A percentile compares a stretch with the other conserved stretches of the same genome.
Conservation (phyloP, 2,797 vertebrate genomes). For the Aratinga solstitialis region DNA sequence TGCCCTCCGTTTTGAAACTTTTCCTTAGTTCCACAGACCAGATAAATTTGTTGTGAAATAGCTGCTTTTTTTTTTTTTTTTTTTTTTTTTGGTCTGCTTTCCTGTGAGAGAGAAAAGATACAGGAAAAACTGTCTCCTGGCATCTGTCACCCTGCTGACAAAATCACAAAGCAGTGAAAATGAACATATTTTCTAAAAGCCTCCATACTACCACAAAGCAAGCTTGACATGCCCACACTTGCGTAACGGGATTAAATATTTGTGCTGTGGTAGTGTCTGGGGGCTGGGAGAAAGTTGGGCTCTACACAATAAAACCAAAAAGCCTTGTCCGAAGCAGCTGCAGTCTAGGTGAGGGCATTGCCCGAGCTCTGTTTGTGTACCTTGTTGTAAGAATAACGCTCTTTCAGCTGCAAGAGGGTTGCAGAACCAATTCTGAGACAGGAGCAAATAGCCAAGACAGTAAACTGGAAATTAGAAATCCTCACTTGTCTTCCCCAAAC, state of each 20-base stretch:
- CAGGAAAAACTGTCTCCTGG: not conserved
- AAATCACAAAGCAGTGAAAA: not conserved
- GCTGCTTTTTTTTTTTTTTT: not conserved
- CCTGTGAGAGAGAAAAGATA: not conserved
- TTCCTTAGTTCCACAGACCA: not conserved
- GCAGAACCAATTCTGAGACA: not conserved
- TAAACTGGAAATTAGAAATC: not conserved
- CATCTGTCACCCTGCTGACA: not conserved
- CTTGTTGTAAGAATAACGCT: not conserved
- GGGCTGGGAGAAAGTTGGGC: not conserved
- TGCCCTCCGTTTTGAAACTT: conserved; percentile 12
- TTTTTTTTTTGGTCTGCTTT: not conserved
- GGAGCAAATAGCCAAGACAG: not conserved
- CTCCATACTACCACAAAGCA: not conserved
- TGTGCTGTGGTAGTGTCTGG: not conserved
- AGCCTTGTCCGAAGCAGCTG: not conserved
- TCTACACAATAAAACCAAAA: not conserved
- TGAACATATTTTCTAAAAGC: not conserved
- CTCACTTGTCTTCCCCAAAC: not conserved
- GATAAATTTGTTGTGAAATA: conserved; percentile 6
- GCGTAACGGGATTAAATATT: not conserved
- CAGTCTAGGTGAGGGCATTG: not conserved
- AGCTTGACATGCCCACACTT: not conserved
- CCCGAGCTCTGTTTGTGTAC: not conserved
- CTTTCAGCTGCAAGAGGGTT: not conserved